Percentiles rank a stretch among this genome's conserved stretches.
These are phyloP conservation scores for Chaitophorus viminalis DNA, from an alignment of 2,888 invertebrate species.

Conservation along the genomic window DNA sequence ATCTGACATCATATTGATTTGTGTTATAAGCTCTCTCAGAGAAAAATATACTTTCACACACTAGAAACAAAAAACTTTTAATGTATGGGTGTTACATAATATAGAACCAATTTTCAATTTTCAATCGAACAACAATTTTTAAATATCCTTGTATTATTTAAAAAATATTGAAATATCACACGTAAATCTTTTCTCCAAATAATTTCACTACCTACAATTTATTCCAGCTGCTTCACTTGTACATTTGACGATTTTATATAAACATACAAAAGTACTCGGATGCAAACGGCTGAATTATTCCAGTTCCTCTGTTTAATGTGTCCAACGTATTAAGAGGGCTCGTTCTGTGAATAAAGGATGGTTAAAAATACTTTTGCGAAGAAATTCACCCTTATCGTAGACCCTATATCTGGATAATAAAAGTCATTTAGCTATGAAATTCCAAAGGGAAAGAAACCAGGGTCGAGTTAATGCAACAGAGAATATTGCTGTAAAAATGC, in stretches of 20 bases:
- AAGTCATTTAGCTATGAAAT: conserved; percentile 47
- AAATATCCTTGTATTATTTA: too few species aligned
- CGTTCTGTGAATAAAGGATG: conserved; percentile 1
- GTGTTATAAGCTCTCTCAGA: too few species aligned
- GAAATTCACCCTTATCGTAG: conserved; percentile 29
- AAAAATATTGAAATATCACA: too few species aligned
- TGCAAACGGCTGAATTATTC: conserved; percentile 51
- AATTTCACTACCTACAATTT: too few species aligned
- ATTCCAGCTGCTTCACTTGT: not conserved
- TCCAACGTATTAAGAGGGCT: not conserved
- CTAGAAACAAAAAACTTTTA: too few species aligned
- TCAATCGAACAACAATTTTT: too few species aligned
- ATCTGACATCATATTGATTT: not conserved
- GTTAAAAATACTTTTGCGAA: conserved; percentile 39
- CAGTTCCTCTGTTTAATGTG: not conserved
- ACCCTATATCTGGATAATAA: conserved; percentile 40
- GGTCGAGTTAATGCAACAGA: conserved; percentile 18
- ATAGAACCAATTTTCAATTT: too few species aligned
- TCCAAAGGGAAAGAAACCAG: conserved; percentile 27
- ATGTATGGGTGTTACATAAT: too few species aligned
- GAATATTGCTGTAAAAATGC: conserved; percentile 12
- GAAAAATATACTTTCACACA: too few species aligned
- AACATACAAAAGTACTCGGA: not conserved
- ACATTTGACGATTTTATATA: not conserved
- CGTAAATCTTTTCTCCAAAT: not conserved